Base-by-base conservation (phyloP, 2,888 invertebrate species). In the Caenorhabditis macrosperma region DNA sequence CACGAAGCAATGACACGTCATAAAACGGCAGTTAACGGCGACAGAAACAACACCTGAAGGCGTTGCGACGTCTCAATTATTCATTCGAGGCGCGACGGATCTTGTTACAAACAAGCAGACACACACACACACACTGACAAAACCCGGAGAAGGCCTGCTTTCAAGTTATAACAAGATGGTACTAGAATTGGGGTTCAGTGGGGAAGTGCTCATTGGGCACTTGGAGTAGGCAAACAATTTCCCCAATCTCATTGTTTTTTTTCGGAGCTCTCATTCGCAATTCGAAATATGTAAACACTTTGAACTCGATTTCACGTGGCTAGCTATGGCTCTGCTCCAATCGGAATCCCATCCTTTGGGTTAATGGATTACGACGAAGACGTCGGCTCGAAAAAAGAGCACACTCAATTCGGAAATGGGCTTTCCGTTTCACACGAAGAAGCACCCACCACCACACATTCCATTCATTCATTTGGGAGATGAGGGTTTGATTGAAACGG, bases 401-500 rank as follows among this genome's bases (percentile, higher is more conserved):
- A 5, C 17, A 10, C 46, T 15, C 48, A 48, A 24, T 26, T 48
- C 48, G 57, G 57, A 57, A 57, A 35, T 22, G 54, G 33, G 57
- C n/a, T 9, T 57, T 12, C 22, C 22, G 57, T 12, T 10, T 55
- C 46, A 33, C 55, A 33, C 33, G 38, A 38, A 38, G 12, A 12
- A 38, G 38, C 3, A 38, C 12, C 38, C 3, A 10, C 6, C 15
- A 12, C n/a, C 48, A 22, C 57, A 38, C 35, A 35, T 55, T 41
- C 33, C 66, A 69, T 41, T 69, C 71, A 41, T 57, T 57, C 44
- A 66, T 72, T 72, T 72, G 28, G 57, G 17, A 22, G 57, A 72
- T 71, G 71, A 71, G 71, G 44, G 59, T 22, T 64, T 64, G 64
- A 64, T 59, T 74, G 48, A 52, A 74, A 57, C 50, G 48, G 20